Base-by-base conservation (phyloP, 2,888 invertebrate species). In the Ophion obscuratus region DNA sequence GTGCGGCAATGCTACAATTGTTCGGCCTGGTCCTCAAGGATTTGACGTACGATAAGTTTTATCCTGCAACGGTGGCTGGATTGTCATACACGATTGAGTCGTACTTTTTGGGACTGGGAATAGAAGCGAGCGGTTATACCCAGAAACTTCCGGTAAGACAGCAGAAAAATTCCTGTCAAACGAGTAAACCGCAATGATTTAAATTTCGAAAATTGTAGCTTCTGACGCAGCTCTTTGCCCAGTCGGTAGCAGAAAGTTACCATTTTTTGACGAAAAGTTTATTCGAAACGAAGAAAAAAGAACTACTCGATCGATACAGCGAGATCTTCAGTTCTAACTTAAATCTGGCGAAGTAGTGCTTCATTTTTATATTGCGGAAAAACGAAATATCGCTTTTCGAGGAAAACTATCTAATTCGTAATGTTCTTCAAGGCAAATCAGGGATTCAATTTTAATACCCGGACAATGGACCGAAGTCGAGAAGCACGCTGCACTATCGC, bases 61-160 rank as follows among this genome's bases (percentile, higher is more conserved):
- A 97, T 91, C 96, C 96, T 44, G 97, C 97, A 0, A 94, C 95
- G 53, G 95, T 96, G 92, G 97, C 97, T 1, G 96, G 97, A 78
- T 94, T 97, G 14, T 93, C 94, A 9, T 96, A 96, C 91, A 94
- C 94, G 0, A 93, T 97, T 31, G 95, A 94, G 88, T 94, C 96
- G 0, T 94, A 95, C 0, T 96, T 97, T 85, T 96, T 96, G 92
- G 98, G 98, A 6, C 91, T 97, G 24, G 93, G 95, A n/a, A 90
- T 97, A 61, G 95, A 95, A 93, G 94, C 97, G 14, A 93, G 94
- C 82, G 97, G 97, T 0, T 97, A 96, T 92, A 97, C 95, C 93
- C 96, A 97, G 91, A 97, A 97, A 92, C 92, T 97, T 85, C 96
- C 96, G 71, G 96, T 97, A 92, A 95, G 97, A 97, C 20, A n/a